Base-by-base conservation (phyloP, 2,888 invertebrate species). In the Hypena proboscidalis region DNA sequence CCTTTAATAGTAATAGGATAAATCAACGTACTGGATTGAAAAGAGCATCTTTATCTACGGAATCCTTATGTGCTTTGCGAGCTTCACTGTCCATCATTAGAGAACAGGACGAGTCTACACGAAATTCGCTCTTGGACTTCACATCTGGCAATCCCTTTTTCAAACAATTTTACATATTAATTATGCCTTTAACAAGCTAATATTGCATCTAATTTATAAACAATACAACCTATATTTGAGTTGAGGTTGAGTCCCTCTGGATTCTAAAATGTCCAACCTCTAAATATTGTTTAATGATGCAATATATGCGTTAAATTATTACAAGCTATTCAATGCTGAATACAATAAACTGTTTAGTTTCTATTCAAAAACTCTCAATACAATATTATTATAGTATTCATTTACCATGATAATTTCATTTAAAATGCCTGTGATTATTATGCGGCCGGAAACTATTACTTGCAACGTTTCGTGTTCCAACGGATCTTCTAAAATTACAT, bases 341-440 rank as follows among this genome's bases (percentile, higher is more conserved):
- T n/a, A 44, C 33, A 3, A 9, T 14, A 6, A 17, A 14, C 13
- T n/a, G 3, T 10, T 27, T 25, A 25, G 11, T 4, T 7, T 4
- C 17, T 8, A 17, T 8, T 4, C 5, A 20, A 4, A 8, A 32
- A 21, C n/a, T n/a, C n/a, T n/a, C n/a, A n/a, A n/a, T n/a, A n/a
- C n/a, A n/a, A 19, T 41, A 38, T 15, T 52, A 21, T 19, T 25
- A 46, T 10, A 22, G 5, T 2, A 21, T 25, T 27, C 7, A 37
- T 34, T 50, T 53, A 79, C 80, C 68, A 83, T 29, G 41, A 90
- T 51, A 25, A 90, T 83, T 64, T 90, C 89, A 55, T 90, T 88
- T 9, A 90, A 68, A 25, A 90, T 85, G 15, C 90, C 89, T 5
- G 80, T 83, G 26, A 90, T 83, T 29, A 90, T 77, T 29, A 90